Base-by-base conservation (phyloP, 2,113 vertebrate species). In the Sprattus sprattus region DNA sequence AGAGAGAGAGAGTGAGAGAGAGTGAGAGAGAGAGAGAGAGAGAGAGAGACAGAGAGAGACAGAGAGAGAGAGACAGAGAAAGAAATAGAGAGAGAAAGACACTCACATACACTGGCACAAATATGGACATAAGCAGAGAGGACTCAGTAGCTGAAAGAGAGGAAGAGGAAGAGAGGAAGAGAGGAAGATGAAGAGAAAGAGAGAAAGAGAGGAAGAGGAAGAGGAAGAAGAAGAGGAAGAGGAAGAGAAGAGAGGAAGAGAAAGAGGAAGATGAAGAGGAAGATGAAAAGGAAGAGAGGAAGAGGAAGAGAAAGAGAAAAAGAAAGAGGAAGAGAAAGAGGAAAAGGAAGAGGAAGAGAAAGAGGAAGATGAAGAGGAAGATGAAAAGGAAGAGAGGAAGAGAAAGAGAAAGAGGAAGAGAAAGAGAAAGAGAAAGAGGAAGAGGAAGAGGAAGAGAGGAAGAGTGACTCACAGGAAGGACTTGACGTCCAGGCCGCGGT, bases 401-500 rank as follows among this genome's bases (percentile, higher is more conserved):
- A 28, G 7, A 8, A 18, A 32, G 44, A 54, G 32, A 6, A 20
- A 45, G 64, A 64, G 25, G 13, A 47, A 64, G 18, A 46, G 45
- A 64, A 28, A 67, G 13, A 47, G 8, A 83, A 22, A 85, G 1
- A 84, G 22, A 57, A 86, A 87, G 67, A 45, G 67, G 44, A 83
- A 75, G 25, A 71, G 7, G 11, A 86, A 54, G 71, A n/a, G 78
- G 71, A 46, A 45, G 71, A 81, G 82, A 32, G 78, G 39, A 45
- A 44, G 54, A 60, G n/a, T 86, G 82, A 99, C 98, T 99, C 97
- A 99, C 98, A 99, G 95, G 93, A 99, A 99, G 92, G 98, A 99
- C 93, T 98, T 99, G 95, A 98, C 97, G 90, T 99, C 98, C 95
- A 99, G 95, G 95, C 98, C 98, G 16, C 97, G 96, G 93, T 96